Evolutionary conservation across 2,113 vertebrate genomes (phyloP).

Genomic region (Fulica atra): DNA sequence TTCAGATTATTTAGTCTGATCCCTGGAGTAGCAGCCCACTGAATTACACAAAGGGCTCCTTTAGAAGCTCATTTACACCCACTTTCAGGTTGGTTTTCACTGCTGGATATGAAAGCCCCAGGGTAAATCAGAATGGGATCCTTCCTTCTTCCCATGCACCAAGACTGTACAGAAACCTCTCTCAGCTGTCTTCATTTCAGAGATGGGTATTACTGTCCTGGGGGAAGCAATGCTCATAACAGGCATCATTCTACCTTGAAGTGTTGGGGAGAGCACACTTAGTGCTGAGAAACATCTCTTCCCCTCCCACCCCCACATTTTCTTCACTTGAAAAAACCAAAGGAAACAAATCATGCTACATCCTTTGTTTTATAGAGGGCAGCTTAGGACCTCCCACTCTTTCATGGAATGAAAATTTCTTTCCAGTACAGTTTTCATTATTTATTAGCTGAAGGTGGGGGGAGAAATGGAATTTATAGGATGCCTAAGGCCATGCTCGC

Average conservation of each 20-base stretch:
- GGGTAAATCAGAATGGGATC: background rate
- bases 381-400: slow-evolving; percentile 65
- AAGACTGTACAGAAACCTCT: background rate
- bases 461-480: slow-evolving; percentile 71
- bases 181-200: background rate
- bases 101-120: background rate
- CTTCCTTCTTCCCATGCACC: background rate
- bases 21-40: background rate
- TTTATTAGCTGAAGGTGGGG: slow-evolving; percentile 70
- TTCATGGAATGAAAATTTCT: slow-evolving; percentile 72
- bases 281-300: background rate
- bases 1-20: background rate
- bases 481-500: slow-evolving; percentile 74
- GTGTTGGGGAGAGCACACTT: background rate
- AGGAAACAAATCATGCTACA: slow-evolving; percentile 55
- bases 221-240: background rate
- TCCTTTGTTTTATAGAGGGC: slow-evolving; percentile 63
- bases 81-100: background rate
- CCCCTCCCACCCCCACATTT: slow-evolving; percentile 1
- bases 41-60: background rate
- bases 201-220: background rate
- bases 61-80: background rate
- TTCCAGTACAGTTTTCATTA: slow-evolving; percentile 68
- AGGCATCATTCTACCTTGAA: background rate
- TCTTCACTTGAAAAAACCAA: slow-evolving; percentile 55